These are phyloP conservation scores for Phylloscopus trochiloides DNA, from an alignment of 2,113 vertebrate species.

Conservation along the genomic window DNA sequence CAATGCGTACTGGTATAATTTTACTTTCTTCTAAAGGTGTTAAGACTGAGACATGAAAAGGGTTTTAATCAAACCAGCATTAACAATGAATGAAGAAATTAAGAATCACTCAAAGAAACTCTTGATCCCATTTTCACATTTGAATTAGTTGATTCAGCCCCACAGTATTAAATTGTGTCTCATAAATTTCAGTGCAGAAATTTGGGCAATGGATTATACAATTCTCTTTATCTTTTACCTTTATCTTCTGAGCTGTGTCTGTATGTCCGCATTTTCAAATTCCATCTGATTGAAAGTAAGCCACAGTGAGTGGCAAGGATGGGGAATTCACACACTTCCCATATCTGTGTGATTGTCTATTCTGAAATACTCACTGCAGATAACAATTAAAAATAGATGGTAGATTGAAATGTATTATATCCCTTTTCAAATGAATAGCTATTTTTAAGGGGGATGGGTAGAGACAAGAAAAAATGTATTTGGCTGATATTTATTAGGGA, in stretches of 20 bases:
- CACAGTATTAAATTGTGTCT: background rate
- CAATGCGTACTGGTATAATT: background rate
- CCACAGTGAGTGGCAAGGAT: background rate
- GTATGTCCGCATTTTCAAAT: background rate
- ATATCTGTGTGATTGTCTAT: background rate
- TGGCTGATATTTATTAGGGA: conserved; percentile 13
- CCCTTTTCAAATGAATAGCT: background rate
- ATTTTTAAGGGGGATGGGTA: background rate
- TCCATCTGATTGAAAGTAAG: background rate
- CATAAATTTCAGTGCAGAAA: background rate
- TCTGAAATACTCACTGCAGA: background rate
- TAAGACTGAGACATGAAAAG: background rate
- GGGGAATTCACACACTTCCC: background rate
- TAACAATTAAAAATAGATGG: conserved; percentile 27
- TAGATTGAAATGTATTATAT: conserved; percentile 14
- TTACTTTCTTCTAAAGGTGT: background rate
- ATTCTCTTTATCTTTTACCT: background rate
- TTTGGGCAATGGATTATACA: background rate
- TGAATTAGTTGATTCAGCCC: background rate
- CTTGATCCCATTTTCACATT: background rate
- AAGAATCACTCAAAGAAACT: background rate
- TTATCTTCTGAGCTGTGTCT: background rate
- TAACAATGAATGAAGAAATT: background rate
- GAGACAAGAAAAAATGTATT: background rate
- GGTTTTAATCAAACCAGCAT: background rate